A percentile compares a stretch with the other conserved stretches of the same genome.
Conservation (phyloP, 2,888 invertebrate species). For the Folsomia manolachei region DNA sequence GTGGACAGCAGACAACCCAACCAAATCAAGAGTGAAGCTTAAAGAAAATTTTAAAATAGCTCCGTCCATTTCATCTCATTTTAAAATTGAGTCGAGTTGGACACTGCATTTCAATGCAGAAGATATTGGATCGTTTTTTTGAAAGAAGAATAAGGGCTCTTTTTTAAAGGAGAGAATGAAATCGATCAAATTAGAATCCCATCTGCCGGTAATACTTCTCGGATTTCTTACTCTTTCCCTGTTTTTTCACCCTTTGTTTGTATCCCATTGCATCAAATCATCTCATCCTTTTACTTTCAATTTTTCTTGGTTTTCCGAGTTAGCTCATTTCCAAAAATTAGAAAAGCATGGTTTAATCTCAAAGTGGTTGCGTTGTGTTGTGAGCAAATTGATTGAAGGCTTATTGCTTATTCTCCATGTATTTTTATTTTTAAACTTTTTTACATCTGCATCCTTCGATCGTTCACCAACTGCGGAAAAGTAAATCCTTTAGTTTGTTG, state of each 20-base stretch:
- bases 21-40: background rate
- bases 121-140: background rate
- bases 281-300: background rate
- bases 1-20: conserved; percentile 11
- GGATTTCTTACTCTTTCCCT: conserved; percentile 7
- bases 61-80: background rate
- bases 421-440: conserved; percentile 13
- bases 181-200: background rate
- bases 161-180: background rate
- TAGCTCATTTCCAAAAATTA: conserved; percentile 13
- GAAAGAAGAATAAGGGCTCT: background rate
- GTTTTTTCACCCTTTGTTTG: background rate
- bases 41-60: background rate
- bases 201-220: conserved; percentile 18
- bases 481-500: background rate
- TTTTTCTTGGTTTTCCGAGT: background rate
- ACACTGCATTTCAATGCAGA: too few relatives aligned
- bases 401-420: too few relatives aligned
- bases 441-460: conserved; percentile 10
- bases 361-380: background rate
- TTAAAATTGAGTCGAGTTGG: background rate
- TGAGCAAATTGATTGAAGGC: conserved; percentile 5
- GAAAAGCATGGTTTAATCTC: conserved; percentile 15
- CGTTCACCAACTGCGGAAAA: background rate
- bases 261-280: background rate